A percentile compares a stretch with the other conserved stretches of the same genome.
These are phyloP conservation scores for Dermochelys coriacea DNA, from an alignment of 2,797 vertebrate genomes.

Conservation along the genomic window DNA sequence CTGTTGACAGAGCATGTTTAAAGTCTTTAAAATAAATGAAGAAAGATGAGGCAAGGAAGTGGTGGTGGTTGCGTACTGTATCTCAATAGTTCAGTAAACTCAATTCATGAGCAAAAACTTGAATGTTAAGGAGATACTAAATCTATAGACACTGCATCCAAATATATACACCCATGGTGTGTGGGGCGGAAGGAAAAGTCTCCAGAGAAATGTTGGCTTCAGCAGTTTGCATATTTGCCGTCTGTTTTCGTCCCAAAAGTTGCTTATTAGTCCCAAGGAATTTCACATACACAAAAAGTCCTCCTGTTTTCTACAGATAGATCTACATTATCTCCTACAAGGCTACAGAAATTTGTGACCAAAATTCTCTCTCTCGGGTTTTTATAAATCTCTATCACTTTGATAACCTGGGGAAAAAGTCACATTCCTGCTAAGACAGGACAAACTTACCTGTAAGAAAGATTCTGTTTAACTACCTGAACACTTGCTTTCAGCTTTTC, in stretches of 20 bases:
- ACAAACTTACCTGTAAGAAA: background rate
- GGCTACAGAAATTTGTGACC: background rate
- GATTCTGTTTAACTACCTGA: background rate
- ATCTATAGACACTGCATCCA: background rate
- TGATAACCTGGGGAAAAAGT: background rate
- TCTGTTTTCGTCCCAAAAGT: background rate
- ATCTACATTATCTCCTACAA: background rate
- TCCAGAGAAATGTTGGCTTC: background rate
- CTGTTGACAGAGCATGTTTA: background rate
- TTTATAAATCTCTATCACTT: rapidly evolving
- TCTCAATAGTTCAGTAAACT: background rate
- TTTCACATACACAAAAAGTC: background rate
- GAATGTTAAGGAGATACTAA: background rate
- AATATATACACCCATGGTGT: background rate
- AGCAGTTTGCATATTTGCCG: background rate
- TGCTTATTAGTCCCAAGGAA: background rate
- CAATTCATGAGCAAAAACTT: background rate
- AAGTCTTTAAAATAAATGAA: constrained; percentile 22
- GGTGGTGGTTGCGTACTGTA: background rate
- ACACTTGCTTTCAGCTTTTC: background rate
- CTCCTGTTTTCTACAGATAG: background rate
- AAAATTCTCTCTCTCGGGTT: background rate
- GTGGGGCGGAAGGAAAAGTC: background rate
- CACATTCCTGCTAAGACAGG: background rate
- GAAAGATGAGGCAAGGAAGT: background rate